Percentiles rank a stretch among this genome's conserved stretches.
Evolutionary conservation across 2,888 invertebrate genomes (phyloP).

Genomic region (Callosobruchus maculatus): DNA sequence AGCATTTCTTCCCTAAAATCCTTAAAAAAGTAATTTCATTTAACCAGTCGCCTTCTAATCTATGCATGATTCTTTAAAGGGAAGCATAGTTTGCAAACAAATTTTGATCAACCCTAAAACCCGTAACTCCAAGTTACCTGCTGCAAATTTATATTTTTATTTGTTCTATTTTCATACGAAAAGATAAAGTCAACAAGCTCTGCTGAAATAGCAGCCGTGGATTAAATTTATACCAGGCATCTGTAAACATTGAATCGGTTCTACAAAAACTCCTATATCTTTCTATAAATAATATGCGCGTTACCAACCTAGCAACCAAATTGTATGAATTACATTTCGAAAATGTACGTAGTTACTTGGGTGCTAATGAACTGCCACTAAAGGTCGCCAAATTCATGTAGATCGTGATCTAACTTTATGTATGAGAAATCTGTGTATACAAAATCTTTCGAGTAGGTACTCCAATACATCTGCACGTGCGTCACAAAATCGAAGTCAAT

Average conservation of each 20-base stretch:
- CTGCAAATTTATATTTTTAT: neutral
- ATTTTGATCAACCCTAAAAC: neutral
- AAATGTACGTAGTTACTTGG: neutral
- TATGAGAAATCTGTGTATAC: neutral
- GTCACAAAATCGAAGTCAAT: neutral
- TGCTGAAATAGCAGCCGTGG: neutral
- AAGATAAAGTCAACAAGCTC: neutral
- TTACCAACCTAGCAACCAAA: neutral
- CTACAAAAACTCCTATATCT: neutral
- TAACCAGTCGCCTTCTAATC: no score
- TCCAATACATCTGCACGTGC: neutral
- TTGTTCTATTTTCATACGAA: neutral
- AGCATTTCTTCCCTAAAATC: no score
- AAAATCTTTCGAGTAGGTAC: neutral
- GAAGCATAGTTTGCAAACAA: neutral
- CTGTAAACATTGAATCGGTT: neutral
- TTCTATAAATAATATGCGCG: neutral
- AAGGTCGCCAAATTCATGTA: neutral
- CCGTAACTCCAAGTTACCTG: neutral
- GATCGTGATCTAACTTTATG: no score
- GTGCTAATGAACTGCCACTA: neutral
- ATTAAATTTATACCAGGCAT: neutral
- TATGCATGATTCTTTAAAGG: no score
- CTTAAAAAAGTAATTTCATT: no score
- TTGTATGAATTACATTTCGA: neutral